Conservation (phyloP, 1,140 invertebrate genomes). For the Piezodorus guildinii region DNA sequence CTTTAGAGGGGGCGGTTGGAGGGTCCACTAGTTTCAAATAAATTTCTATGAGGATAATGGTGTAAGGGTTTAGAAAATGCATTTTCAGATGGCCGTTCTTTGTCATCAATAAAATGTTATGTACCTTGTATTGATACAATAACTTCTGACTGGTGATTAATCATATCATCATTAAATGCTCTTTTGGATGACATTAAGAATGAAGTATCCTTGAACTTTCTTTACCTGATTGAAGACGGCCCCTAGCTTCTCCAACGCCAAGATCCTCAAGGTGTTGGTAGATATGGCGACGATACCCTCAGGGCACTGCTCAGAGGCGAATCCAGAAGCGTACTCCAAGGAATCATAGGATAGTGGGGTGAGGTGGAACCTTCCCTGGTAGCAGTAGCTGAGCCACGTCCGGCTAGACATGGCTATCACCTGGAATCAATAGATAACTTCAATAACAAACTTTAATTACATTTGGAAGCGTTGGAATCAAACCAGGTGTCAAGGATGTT, state of each 20-base stretch:
- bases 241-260: conserved; percentile 95
- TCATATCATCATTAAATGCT: conserved; percentile 1
- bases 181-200: too few species aligned
- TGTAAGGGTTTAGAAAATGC: too few species aligned
- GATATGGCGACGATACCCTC: conserved; percentile 99
- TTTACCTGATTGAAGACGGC: conserved; percentile 90
- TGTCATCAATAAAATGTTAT: not conserved
- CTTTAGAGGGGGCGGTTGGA: too few species aligned
- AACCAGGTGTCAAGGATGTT: too few species aligned
- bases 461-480: too few species aligned
- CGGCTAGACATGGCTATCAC: conserved; percentile 93
- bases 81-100: conserved; percentile 6
- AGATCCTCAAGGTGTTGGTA: conserved; percentile 91
- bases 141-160: not conserved
- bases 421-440: conserved; percentile 32
- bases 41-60: too few species aligned
- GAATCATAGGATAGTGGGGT: conserved; percentile 94
- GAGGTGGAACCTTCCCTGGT: conserved; percentile 92
- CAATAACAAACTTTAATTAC: too few species aligned
- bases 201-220: too few species aligned
- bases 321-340: conserved; percentile 94
- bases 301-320: conserved; percentile 96
- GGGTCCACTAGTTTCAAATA: too few species aligned
- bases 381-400: conserved; percentile 97
- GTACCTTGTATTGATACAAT: not conserved